These are phyloP conservation scores for Brachypodius melanocephalos DNA, from an alignment of 2,113 vertebrate species.

Conservation along the genomic window DNA sequence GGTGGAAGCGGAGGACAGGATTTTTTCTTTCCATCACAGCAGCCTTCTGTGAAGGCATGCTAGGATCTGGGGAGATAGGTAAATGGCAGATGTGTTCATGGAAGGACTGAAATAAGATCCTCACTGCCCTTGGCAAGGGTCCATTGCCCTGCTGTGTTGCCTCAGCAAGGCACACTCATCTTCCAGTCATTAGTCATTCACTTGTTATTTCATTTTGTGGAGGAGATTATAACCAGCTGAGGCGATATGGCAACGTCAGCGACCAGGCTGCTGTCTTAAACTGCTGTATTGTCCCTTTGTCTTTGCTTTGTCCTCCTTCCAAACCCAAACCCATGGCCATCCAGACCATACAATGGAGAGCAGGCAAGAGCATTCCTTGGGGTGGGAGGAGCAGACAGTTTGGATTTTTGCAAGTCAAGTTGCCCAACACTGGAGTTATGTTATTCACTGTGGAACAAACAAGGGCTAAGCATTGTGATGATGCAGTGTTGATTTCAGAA, in stretches of 20 bases:
- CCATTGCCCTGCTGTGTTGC: background rate
- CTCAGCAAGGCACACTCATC: background rate
- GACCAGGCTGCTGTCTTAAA: background rate
- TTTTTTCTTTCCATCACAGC: background rate
- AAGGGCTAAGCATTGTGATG: background rate
- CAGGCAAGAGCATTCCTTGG: background rate
- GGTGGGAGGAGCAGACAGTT: background rate
- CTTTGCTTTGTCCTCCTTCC: slow-evolving; percentile 5
- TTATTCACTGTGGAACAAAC: background rate
- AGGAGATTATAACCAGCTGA: slow-evolving; percentile 33
- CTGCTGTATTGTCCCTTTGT: background rate
- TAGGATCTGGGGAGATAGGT: background rate
- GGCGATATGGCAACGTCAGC: background rate
- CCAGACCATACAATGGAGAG: background rate
- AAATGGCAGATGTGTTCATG: background rate
- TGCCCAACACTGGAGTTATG: background rate
- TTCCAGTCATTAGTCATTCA: background rate
- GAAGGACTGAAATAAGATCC: background rate
- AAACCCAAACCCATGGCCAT: slow-evolving; percentile 14
- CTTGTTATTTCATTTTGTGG: slow-evolving; percentile 11
- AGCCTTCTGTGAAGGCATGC: background rate
- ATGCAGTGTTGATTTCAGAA: background rate
- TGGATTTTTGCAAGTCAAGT: background rate
- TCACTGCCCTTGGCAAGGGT: background rate
- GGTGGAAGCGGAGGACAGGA: background rate